phyloP scores from a whole-genome alignment of 2,888 invertebrate species.

The Crepidodera aurea region DNA sequence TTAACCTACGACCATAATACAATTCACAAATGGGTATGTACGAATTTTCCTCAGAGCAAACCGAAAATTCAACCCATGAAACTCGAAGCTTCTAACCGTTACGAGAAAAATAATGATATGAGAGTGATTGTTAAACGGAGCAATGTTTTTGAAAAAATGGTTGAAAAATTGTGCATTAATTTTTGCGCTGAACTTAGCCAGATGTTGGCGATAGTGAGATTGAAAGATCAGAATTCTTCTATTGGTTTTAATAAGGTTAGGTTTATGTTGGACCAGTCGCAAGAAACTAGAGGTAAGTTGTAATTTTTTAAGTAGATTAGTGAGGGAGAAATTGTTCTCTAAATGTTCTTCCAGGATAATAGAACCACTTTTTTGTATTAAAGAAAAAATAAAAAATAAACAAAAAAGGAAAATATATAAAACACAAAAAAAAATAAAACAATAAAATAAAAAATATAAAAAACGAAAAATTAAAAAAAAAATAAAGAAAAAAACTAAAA shows the following conservation, averaged over 20 bases:
- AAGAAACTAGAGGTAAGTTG: slow-evolving; percentile 56
- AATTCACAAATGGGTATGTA: slow-evolving; percentile 66
- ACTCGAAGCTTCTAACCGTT: slow-evolving; percentile 9
- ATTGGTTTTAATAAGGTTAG: slow-evolving; percentile 69
- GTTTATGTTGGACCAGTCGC: slow-evolving; percentile 66
- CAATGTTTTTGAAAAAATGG: slow-evolving; percentile 61
- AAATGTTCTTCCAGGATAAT: no score
- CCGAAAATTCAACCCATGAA: slow-evolving; percentile 24
- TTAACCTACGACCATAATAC: slow-evolving; percentile 73
- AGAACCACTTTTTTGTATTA: no score
- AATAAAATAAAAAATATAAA: no score
- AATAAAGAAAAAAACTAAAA: no score
- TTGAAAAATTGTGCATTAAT: slow-evolving; percentile 69
- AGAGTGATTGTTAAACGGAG: slow-evolving; percentile 19
- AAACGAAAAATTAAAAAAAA: no score
- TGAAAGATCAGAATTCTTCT: slow-evolving; percentile 64
- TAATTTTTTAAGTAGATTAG: no score
- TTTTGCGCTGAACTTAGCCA: slow-evolving; percentile 74
- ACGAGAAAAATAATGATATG: neutral
- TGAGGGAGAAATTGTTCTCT: no score
- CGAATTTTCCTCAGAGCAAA: slow-evolving; percentile 64
- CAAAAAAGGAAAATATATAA: no score
- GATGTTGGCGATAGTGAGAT: slow-evolving; percentile 65
- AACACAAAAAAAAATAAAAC: no score
- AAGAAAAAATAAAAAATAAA: no score